phyloP scores from a whole-genome alignment of 2,797 vertebrate species.

The Hippoglossus hippoglossus region DNA sequence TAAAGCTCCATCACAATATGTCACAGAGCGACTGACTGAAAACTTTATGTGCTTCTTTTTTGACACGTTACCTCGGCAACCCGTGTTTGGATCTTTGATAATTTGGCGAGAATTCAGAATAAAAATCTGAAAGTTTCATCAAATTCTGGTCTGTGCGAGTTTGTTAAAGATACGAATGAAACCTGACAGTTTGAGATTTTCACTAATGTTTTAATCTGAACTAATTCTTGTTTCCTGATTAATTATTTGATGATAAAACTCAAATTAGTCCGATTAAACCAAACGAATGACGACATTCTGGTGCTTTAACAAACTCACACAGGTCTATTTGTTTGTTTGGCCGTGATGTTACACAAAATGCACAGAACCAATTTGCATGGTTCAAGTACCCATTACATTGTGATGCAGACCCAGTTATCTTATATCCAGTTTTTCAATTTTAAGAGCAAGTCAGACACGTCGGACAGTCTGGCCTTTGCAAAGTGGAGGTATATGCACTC shows the following conservation, averaged over 20 bases:
- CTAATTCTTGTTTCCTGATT: constrained; percentile 2
- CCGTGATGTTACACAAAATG: no score
- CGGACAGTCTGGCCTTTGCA: no score
- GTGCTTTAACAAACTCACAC: neutral
- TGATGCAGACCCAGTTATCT: no score
- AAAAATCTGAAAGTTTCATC: neutral
- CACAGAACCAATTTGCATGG: no score
- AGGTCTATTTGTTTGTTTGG: no score
- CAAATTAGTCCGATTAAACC: neutral
- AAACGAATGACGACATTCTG: neutral
- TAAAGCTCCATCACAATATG: neutral
- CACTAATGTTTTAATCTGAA: neutral
- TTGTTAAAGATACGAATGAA: neutral
- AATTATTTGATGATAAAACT: neutral
- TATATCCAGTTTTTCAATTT: no score
- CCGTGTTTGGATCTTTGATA: neutral
- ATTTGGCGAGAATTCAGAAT: neutral
- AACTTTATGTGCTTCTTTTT: neutral
- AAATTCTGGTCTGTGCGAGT: neutral
- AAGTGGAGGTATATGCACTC: no score
- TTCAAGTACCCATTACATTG: no score
- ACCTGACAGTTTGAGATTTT: neutral
- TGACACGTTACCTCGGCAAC: neutral
- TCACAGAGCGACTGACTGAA: neutral
- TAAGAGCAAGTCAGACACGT: no score